A percentile compares a stretch with the other conserved stretches of the same genome.
Conservation (phyloP, 2,888 invertebrate species). For the Diloba caeruleocephala region DNA sequence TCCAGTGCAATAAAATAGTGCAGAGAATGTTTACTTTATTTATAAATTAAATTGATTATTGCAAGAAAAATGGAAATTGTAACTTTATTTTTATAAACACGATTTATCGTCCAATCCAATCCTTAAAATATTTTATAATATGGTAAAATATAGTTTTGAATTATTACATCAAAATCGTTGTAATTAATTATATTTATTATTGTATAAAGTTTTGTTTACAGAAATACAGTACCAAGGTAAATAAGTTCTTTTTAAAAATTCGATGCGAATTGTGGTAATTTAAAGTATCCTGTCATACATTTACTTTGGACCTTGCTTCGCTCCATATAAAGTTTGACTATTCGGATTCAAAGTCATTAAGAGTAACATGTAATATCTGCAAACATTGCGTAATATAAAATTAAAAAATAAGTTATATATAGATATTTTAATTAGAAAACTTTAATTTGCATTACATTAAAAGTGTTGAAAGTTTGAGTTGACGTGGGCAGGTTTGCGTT, state of each 20-base stretch:
- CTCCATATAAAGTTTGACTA: conserved; percentile 15
- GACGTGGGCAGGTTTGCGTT: conserved; percentile 9
- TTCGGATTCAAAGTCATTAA: conserved; percentile 17
- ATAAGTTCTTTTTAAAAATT: not conserved
- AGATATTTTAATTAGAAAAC: not conserved
- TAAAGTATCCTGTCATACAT: conserved; percentile 20
- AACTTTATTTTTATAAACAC: too few relatives aligned
- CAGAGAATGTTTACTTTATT: too few relatives aligned
- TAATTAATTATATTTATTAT: too few relatives aligned
- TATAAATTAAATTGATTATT: too few relatives aligned
- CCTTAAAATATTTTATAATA: too few relatives aligned
- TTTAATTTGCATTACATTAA: conserved; percentile 8
- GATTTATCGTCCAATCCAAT: too few relatives aligned
- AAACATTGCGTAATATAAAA: conserved; percentile 28
- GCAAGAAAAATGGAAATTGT: too few relatives aligned
- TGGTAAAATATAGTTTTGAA: not conserved
- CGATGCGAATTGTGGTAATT: conserved; percentile 1
- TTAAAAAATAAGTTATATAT: conserved; percentile 4
- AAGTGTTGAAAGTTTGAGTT: not conserved
- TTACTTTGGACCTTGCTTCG: conserved; percentile 27
- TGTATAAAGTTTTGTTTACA: not conserved
- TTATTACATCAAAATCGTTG: not conserved
- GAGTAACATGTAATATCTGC: conserved; percentile 21
- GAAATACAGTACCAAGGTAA: not conserved
- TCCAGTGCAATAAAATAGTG: too few relatives aligned